Evolutionary conservation across 1,140 invertebrate species (phyloP).

Genomic region (Palaemon carinicauda): DNA sequence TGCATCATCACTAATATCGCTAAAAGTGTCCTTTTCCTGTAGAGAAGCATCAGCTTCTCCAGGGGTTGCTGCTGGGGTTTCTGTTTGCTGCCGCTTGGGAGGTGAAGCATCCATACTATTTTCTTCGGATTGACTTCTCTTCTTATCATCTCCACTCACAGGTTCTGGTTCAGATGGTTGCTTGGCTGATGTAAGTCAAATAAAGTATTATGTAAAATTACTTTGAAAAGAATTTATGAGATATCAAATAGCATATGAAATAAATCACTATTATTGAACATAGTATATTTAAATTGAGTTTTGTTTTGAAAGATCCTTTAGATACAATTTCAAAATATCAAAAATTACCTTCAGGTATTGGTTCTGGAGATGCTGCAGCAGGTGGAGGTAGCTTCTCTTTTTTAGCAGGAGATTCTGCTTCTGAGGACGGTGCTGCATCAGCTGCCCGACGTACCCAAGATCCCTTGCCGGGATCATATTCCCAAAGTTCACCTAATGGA

Average conservation of each 20-base stretch:
- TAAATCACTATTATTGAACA: too few species aligned
- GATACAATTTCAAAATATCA: neutral
- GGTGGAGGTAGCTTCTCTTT: slow-evolving; percentile 3
- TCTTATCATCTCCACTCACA: slow-evolving; percentile 7
- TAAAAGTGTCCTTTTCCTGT: slow-evolving; percentile 52
- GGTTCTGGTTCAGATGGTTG: neutral
- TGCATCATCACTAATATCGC: slow-evolving; percentile 56
- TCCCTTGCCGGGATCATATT: slow-evolving; percentile 42
- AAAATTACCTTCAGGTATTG: neutral
- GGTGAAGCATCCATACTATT: slow-evolving; percentile 1
- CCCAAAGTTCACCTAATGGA: slow-evolving; percentile 35
- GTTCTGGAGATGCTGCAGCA: neutral
- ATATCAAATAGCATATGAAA: too few species aligned
- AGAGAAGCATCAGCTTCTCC: neutral
- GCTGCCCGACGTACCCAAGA: slow-evolving; percentile 47
- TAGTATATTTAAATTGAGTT: neutral
- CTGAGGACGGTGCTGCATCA: neutral
- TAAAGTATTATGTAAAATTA: too few species aligned
- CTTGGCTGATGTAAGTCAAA: too few species aligned
- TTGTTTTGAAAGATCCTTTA: too few species aligned
- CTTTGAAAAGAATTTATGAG: too few species aligned
- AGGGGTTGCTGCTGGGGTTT: neutral
- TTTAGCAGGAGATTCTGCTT: neutral
- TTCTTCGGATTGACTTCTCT: slow-evolving; percentile 4
- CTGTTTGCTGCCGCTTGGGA: neutral